phyloP scores from a whole-genome alignment of 2,113 vertebrate genomes.

The Ictidomys tridecemlineatus region DNA sequence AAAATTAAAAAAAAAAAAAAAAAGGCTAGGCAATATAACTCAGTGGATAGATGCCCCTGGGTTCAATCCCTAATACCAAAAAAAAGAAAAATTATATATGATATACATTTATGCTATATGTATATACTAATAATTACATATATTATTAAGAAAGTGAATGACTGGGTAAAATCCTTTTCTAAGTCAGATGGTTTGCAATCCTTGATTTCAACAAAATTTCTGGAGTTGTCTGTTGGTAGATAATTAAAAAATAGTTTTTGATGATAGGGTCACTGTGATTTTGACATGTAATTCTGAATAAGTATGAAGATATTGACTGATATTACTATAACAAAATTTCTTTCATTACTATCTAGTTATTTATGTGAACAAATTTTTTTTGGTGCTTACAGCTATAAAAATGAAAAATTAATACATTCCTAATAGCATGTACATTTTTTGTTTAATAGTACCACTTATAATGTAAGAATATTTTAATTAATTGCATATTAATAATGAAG shows the following conservation, averaged over 20 bases:
- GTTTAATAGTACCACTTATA: conserved; percentile 22
- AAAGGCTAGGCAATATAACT: too few relatives aligned
- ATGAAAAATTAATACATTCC: conserved; percentile 41
- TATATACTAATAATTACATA: too few relatives aligned
- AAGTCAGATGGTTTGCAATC: background rate
- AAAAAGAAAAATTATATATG: too few relatives aligned
- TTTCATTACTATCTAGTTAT: conserved; percentile 21
- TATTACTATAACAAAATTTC: background rate
- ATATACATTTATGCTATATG: too few relatives aligned
- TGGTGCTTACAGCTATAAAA: background rate
- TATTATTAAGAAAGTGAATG: background rate
- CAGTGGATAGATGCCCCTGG: too few relatives aligned
- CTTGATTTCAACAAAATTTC: conserved; percentile 42
- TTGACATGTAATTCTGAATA: background rate
- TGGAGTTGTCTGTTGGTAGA: background rate
- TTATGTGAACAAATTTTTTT: conserved; percentile 30
- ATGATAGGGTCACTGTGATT: conserved; percentile 2
- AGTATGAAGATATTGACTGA: background rate
- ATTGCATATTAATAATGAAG: background rate
- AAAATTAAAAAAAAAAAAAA: too few relatives aligned
- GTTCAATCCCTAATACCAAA: too few relatives aligned
- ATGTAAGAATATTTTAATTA: conserved; percentile 22
- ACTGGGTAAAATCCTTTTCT: background rate
- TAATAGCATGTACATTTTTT: conserved; percentile 44
- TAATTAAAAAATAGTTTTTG: conserved; percentile 29